These are phyloP conservation scores for Stylophora pistillata DNA, from an alignment of 64 coral and sea anemone species.

Conservation along the genomic window DNA sequence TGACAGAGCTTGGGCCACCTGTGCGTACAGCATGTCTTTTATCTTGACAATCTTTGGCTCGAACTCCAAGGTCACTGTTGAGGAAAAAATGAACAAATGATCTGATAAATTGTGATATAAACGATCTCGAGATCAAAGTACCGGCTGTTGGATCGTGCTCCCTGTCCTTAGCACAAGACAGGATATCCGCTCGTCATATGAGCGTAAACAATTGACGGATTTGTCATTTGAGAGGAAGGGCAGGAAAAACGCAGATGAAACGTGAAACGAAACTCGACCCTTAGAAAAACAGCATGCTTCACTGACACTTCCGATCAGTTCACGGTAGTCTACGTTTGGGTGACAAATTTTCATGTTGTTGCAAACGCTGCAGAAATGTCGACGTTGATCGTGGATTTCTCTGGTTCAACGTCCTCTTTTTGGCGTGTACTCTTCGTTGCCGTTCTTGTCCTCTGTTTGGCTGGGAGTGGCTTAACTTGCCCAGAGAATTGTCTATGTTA, in stretches of 20 bases:
- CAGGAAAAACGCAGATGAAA: slow-evolving; percentile 18
- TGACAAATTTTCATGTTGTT: background rate
- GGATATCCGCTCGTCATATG: background rate
- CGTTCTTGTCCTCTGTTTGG: slow-evolving; percentile 44
- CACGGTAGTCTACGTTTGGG: background rate
- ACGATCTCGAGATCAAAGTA: no score
- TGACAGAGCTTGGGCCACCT: no score
- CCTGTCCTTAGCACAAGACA: background rate
- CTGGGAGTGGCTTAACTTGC: slow-evolving; percentile 20
- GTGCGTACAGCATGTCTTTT: no score
- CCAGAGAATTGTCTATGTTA: slow-evolving; percentile 82
- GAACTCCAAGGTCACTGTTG: no score
- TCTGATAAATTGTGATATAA: no score
- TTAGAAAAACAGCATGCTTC: slow-evolving; percentile 5
- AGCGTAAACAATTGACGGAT: background rate
- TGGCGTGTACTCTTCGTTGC: slow-evolving; percentile 7
- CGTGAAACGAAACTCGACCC: slow-evolving; percentile 3
- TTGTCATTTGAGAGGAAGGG: slow-evolving; percentile 26
- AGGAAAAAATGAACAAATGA: no score
- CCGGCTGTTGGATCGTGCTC: no score
- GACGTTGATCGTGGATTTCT: background rate
- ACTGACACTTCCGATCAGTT: slow-evolving; percentile 24
- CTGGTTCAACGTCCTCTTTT: background rate
- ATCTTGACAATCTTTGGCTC: no score
- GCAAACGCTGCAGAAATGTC: background rate